Conservation (phyloP, 2,888 invertebrate species). For the Macrophya alboannulata region DNA sequence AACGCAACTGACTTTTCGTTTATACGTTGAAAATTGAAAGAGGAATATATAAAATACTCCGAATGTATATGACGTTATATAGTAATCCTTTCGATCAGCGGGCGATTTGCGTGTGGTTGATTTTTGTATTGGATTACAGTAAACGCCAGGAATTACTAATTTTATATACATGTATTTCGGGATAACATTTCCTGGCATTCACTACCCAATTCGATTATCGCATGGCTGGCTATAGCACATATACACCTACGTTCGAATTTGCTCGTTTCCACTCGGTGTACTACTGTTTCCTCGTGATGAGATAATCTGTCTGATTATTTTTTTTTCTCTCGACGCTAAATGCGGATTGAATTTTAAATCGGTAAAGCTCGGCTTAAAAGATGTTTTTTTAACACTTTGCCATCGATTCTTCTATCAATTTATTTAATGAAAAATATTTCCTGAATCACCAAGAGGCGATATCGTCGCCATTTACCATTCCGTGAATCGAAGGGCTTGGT, state of each 20-base stretch:
- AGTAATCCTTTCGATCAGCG: background rate
- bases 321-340: background rate
- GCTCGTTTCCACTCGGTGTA: background rate
- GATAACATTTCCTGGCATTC: constrained; percentile 23
- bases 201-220: constrained; percentile 20
- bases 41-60: background rate
- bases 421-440: background rate
- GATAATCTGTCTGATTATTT: background rate
- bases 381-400: background rate
- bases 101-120: background rate
- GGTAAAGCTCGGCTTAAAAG: background rate
- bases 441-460: background rate
- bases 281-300: background rate
- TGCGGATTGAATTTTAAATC: background rate
- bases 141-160: constrained; percentile 13
- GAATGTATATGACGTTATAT: background rate
- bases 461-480: background rate
- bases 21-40: background rate
- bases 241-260: background rate
- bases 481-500: background rate
- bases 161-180: background rate
- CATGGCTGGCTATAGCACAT: background rate
- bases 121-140: constrained; percentile 44
- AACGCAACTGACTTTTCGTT: background rate
- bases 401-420: background rate